Conservation (phyloP, 2,113 vertebrate species). For the Mormyrus lacerda region DNA sequence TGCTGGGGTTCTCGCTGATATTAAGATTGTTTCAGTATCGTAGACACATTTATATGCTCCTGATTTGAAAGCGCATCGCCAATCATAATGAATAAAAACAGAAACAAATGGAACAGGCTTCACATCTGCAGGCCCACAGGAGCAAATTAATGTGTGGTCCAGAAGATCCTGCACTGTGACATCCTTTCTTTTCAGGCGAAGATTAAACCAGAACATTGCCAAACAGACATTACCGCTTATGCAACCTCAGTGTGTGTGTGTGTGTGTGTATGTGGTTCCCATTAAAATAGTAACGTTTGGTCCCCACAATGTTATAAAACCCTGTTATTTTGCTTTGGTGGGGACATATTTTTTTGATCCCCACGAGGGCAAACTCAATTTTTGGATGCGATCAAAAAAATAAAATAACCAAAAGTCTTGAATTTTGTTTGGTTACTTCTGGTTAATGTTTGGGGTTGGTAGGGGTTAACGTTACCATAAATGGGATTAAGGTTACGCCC, state of each 20-base stretch:
- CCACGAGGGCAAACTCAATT: not conserved
- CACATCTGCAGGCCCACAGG: not conserved
- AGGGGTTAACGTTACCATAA: not conserved
- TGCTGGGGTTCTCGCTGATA: not conserved
- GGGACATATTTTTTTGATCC: not conserved
- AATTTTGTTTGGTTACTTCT: not conserved
- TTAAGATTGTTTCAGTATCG: not conserved
- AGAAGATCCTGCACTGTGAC: not conserved
- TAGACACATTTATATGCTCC: not conserved
- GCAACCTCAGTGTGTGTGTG: not conserved
- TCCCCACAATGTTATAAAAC: not conserved
- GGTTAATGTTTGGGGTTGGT: not conserved
- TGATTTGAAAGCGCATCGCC: not conserved
- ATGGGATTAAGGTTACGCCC: not conserved
- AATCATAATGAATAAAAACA: not conserved
- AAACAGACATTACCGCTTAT: not conserved
- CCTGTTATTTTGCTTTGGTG: not conserved
- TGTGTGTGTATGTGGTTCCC: too few relatives aligned
- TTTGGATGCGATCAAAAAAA: not conserved
- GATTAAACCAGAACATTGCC: not conserved
- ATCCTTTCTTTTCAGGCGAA: not conserved
- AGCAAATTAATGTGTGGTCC: not conserved
- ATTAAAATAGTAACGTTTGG: too few relatives aligned
- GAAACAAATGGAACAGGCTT: not conserved
- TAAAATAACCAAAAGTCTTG: not conserved